Conservation (phyloP, 1,140 invertebrate genomes). For the Gryllus bimaculatus region DNA sequence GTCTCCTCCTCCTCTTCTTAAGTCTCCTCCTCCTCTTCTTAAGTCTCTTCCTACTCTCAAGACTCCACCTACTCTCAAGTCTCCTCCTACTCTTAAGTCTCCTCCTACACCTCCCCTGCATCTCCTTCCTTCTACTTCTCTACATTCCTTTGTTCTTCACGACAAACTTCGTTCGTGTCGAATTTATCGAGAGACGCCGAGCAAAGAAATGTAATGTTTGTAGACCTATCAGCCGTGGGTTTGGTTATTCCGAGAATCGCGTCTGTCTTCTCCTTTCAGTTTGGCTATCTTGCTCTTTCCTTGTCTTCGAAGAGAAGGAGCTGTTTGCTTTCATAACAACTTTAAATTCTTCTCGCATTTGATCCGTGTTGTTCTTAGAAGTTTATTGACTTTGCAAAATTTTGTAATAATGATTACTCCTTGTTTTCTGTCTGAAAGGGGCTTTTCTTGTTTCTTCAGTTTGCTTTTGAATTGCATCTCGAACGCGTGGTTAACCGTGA, state of each 20-base stretch:
- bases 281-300: background rate
- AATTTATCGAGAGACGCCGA: background rate
- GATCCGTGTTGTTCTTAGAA: slow-evolving; percentile 1
- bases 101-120: no score
- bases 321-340: slow-evolving; percentile 4
- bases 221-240: background rate
- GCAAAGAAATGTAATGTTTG: background rate
- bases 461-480: background rate
- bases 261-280: background rate
- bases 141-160: no score
- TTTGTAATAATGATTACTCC: slow-evolving; percentile 2
- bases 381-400: background rate
- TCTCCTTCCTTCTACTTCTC: no score
- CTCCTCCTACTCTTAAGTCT: no score
- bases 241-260: background rate
- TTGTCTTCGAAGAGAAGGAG: background rate
- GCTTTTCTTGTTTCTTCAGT: background rate
- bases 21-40: no score
- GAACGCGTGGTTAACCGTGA: background rate
- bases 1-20: no score
- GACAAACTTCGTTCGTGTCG: background rate
- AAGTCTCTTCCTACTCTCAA: no score
- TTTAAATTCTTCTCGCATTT: slow-evolving; percentile 1
- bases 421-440: background rate
- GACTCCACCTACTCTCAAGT: no score